Percentiles rank a stretch among this genome's conserved stretches.
Evolutionary conservation across 2,888 invertebrate species (phyloP).

Genomic region (Ormyrus nitidulus): DNA sequence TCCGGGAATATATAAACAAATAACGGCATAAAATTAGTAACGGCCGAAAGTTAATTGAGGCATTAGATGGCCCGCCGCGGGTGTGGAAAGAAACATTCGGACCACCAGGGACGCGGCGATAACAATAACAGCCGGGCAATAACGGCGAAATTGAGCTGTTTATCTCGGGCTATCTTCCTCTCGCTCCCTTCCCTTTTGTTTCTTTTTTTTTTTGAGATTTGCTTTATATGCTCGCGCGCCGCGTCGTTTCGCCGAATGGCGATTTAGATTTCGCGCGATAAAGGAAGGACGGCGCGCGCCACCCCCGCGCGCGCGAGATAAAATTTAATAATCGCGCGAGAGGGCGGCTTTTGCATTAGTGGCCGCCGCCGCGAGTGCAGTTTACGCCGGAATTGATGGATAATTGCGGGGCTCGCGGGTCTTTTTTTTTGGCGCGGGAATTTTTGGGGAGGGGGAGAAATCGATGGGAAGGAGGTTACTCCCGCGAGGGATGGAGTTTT

Average conservation of each 20-base stretch:
- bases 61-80: slow-evolving; percentile 24
- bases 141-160: slow-evolving; percentile 45
- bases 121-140: slow-evolving; percentile 43
- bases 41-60: slow-evolving; percentile 34
- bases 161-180: slow-evolving; percentile 27
- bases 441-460: no score
- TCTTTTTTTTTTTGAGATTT: slow-evolving; percentile 18
- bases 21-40: slow-evolving; percentile 28
- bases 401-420: no score
- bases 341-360: no score
- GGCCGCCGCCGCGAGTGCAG: no score
- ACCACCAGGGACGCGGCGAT: slow-evolving; percentile 37
- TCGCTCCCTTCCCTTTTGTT: background rate
- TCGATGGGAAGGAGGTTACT: no score
- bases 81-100: slow-evolving; percentile 36
- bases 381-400: no score
- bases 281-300: background rate
- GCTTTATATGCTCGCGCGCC: background rate
- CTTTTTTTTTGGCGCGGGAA: no score
- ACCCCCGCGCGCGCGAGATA: no score
- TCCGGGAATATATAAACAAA: slow-evolving; percentile 12
- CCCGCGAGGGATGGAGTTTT: no score
- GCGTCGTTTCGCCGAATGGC: background rate
- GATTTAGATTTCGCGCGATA: background rate
- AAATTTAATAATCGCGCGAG: no score